Percentiles rank a stretch among this genome's conserved stretches.
Evolutionary conservation across 2,113 vertebrate species (phyloP).

Genomic region (Onychostruthus taczanowskii): DNA sequence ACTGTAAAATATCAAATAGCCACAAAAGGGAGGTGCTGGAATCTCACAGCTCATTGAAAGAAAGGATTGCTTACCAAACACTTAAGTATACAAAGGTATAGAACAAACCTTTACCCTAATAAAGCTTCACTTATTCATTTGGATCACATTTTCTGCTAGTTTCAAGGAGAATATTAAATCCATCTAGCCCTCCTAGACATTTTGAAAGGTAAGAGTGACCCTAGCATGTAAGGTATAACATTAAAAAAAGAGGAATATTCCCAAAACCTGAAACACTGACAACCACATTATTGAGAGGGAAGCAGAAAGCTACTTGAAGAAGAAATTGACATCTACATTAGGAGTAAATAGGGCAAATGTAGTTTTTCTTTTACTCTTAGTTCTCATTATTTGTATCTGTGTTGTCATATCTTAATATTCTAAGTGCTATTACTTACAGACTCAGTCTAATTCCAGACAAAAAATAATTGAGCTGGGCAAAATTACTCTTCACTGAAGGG

Average conservation of each 20-base stretch:
- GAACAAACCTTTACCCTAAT: neutral
- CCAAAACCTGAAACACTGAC: neutral
- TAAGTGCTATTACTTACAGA: neutral
- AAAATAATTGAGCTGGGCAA: neutral
- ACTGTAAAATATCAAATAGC: neutral
- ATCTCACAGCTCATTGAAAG: neutral
- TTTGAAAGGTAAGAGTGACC: neutral
- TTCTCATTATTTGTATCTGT: neutral
- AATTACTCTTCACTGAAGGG: neutral
- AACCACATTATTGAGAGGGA: neutral
- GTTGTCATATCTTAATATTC: neutral
- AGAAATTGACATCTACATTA: neutral
- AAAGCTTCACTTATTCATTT: neutral
- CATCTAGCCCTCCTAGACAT: neutral
- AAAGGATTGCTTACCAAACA: neutral
- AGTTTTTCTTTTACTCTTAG: neutral
- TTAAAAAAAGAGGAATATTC: neutral
- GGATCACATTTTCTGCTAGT: neutral
- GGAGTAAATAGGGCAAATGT: neutral
- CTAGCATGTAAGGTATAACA: neutral
- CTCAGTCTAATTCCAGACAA: neutral
- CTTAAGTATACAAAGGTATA: neutral
- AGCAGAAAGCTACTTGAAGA: neutral
- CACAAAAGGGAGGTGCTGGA: neutral
- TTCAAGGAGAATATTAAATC: neutral